These are phyloP conservation scores for Fratercula arctica DNA, from an alignment of 2,797 vertebrate species.

Conservation along the genomic window DNA sequence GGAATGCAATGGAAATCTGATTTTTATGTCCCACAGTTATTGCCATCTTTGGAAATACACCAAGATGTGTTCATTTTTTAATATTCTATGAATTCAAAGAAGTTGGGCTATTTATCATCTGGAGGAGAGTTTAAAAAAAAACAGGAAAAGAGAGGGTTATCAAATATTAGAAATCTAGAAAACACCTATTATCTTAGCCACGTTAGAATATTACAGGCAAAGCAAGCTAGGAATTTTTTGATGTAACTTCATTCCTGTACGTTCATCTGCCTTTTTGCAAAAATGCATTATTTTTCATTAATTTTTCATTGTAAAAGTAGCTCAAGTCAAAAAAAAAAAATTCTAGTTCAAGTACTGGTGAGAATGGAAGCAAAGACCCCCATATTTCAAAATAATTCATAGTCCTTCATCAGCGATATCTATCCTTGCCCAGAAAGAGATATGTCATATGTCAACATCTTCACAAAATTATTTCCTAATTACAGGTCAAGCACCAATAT, in stretches of 20 bases:
- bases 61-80: not conserved
- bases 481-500: not conserved
- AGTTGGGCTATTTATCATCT: not conserved
- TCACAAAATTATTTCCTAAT: not conserved
- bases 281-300: not conserved
- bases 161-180: not conserved
- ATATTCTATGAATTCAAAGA: not conserved
- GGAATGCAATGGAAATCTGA: not conserved
- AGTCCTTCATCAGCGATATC: not conserved
- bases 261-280: not conserved
- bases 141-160: not conserved
- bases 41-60: not conserved
- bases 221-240: not conserved
- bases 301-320: not conserved
- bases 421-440: not conserved
- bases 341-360: not conserved
- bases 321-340: not conserved
- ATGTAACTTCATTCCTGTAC: not conserved
- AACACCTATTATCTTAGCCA: not conserved
- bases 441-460: not conserved
- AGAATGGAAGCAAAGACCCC: not conserved
- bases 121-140: not conserved
- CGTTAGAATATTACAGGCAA: not conserved
- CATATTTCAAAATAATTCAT: not conserved
- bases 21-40: not conserved